Percentiles rank a stretch among this genome's conserved stretches.
Conservation (phyloP, 2,113 vertebrate genomes). For the Oreochromis spilurus region DNA sequence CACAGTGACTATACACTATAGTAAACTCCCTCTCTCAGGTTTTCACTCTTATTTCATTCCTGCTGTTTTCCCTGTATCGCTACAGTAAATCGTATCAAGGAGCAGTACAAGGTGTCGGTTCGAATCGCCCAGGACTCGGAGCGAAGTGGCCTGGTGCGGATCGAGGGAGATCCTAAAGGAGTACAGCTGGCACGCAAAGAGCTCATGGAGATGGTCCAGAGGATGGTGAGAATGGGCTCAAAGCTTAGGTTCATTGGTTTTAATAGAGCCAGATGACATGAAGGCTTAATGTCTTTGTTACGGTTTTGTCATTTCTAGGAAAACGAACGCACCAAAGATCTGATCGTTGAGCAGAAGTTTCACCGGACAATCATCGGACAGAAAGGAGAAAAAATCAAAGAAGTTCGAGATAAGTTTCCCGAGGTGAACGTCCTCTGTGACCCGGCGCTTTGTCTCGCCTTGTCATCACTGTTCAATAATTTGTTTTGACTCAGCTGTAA, state of each 20-base stretch:
- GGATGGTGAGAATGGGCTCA: constrained; percentile 71
- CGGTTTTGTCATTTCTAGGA: constrained; percentile 51
- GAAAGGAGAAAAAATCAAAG: constrained; percentile 83
- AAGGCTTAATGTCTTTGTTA: neutral
- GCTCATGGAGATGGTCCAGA: constrained; percentile 79
- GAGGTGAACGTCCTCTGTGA: constrained; percentile 58
- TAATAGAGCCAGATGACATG: neutral
- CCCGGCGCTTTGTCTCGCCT: neutral
- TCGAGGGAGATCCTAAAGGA: constrained; percentile 80
- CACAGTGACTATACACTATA: neutral
- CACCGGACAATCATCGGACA: constrained; percentile 83
- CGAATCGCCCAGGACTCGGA: constrained; percentile 77
- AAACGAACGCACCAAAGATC: constrained; percentile 81
- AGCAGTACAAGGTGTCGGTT: constrained; percentile 80
- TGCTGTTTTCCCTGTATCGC: neutral
- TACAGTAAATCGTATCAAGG: constrained; percentile 80
- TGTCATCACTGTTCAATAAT: neutral
- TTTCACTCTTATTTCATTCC: neutral
- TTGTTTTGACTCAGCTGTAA: neutral
- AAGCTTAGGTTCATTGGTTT: neutral
- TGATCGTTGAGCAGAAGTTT: constrained; percentile 80
- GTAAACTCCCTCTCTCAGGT: neutral
- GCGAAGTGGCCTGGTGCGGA: constrained; percentile 76
- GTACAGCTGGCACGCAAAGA: constrained; percentile 78
- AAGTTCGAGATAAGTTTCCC: constrained; percentile 81